These are phyloP conservation scores for Oreamnos americanus DNA, from an alignment of 2,113 vertebrate genomes.

Conservation along the genomic window DNA sequence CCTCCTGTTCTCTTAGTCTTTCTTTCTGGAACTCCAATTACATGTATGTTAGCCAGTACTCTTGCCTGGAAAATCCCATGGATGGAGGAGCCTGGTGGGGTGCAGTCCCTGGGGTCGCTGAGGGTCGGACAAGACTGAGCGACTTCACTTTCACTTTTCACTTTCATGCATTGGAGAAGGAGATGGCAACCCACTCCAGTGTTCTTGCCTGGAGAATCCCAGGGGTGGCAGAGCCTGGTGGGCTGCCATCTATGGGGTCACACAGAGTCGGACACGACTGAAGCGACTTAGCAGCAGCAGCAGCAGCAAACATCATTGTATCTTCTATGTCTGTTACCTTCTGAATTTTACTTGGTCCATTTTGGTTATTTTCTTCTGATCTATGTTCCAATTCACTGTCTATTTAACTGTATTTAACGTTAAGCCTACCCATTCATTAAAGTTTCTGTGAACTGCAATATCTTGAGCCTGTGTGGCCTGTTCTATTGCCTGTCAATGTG, in stretches of 20 bases:
- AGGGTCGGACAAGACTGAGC: too few relatives aligned
- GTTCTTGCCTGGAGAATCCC: too few relatives aligned
- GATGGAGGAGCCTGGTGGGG: too few relatives aligned
- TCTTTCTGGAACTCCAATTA: background rate
- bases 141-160: too few relatives aligned
- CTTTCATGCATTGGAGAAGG: too few relatives aligned
- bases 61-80: too few relatives aligned
- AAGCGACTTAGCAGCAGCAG: too few relatives aligned
- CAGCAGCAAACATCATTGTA: background rate
- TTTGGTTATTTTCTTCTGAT: background rate
- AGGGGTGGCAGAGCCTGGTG: too few relatives aligned
- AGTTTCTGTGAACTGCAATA: background rate
- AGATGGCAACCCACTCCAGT: too few relatives aligned
- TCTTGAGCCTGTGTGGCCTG: background rate
- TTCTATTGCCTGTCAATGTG: background rate
- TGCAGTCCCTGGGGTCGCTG: too few relatives aligned
- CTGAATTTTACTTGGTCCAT: background rate
- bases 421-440: background rate
- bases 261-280: too few relatives aligned
- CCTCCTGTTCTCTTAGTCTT: background rate
- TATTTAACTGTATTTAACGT: background rate
- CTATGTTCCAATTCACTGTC: background rate
- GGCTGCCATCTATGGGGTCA: too few relatives aligned
- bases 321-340: background rate
- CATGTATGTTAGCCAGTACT: background rate